Base-by-base conservation (phyloP, 2,888 invertebrate species). In the Axea sp. region DNA sequence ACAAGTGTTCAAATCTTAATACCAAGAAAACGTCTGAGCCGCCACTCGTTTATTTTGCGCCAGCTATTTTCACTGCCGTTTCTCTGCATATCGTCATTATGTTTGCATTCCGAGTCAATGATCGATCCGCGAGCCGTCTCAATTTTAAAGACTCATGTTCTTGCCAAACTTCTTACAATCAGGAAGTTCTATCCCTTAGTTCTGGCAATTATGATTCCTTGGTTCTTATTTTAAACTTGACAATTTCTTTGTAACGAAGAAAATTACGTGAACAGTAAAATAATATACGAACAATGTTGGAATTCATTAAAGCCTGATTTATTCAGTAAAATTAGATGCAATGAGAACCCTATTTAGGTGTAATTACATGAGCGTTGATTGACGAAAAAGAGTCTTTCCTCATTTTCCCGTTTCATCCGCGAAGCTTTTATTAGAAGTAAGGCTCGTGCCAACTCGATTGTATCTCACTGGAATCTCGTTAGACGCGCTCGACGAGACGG, bases 401-500 rank as follows among this genome's bases (percentile, higher is more conserved):
- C 51, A 43, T 67, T 75, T 72, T 68, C 65, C 35, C 43, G 45
- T 71, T 71, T 59, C 67, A 62, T 71, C 33, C 45, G 67, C 65
- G 62, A 57, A 57, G 62, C 67, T 75, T 75, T 75, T 75, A 75
- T 72, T 72, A 72, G 72, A 72, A 72, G 55, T 45, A 30, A 55
- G 67, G 64, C 72, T 75, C 75, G 75, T 75, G 75, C 72, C 75
- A 75, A 75, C 67, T 72, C 76, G 76, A 78, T 80, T 77, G 75
- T 79, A 80, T 78, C 77, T 76, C 69, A 60, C 55, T 49, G 69
- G 69, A 75, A 76, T 76, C 80, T 79, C 74, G 76, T 78, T 76
- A 76, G 75, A 65, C 57, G 75, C 71, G 76, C 68, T 68, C 62
- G 51, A 68, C 67, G 75, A 74, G 76, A 79, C 76, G 80, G 77